Evolutionary conservation across 2,888 invertebrate species (phyloP), one percentile per base, ranked within the genome.

Genomic region (Quadriops clusia): DNA sequence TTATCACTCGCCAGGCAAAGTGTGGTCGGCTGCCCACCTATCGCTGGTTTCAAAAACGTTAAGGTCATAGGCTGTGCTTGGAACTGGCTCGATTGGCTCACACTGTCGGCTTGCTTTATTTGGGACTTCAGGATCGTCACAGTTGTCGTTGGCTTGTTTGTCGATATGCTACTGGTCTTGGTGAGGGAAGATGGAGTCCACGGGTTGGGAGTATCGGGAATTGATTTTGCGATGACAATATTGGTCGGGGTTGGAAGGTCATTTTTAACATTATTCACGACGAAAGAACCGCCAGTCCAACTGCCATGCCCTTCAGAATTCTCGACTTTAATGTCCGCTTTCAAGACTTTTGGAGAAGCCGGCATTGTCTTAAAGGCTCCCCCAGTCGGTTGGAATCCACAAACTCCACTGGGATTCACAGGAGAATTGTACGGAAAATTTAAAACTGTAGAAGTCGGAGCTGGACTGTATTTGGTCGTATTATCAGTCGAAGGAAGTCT

Each of bases 311-410:
- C 37, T 20, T 39, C 39, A 8, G 25, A 14, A 31, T 33, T 23
- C 31, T 53, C 55, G 15, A 33, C 32, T 38, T 57, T 58, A 9
- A 36, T 36, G 33, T 52, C 52, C 3, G 57, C 51, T 36, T 51
- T 51, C 20, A 61, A 52, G 23, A 65, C 54, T 58, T 69, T 68
- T 5, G 68, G 68, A 12, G 68, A 68, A 34, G 65, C 60, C 3
- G 80, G 86, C 65, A 87, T 81, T 9, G 87, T 86, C 60, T 89
- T 87, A 55, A 93, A 91, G 21, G 91, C 90, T 11, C 90, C 89
- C 27, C 89, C 89, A 30, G 84, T 89, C 1, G 91, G 90, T 58
- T 91, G 91, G 65, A 93, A 93, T 46, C 82, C 83, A 44, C 82
- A 79, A 32, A 84, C 74, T 24, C 86, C 86, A 23, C 77, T 77